phyloP scores from a whole-genome alignment of 2,113 vertebrate genomes.

The Tautogolabrus adspersus region DNA sequence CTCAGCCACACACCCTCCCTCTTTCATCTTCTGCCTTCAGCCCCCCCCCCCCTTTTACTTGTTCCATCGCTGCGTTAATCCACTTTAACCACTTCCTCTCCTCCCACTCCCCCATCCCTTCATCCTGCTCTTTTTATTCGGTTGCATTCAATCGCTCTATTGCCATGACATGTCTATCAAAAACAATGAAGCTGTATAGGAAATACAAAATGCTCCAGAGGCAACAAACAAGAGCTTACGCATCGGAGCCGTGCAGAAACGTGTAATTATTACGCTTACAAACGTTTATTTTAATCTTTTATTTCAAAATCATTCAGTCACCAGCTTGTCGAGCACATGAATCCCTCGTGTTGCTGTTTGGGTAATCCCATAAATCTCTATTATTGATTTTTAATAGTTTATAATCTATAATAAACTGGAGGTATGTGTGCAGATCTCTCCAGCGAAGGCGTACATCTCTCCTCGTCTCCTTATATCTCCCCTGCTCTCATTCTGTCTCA shows the following conservation, averaged over 20 bases:
- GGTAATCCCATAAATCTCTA: slow-evolving; percentile 34
- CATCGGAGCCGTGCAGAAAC: slow-evolving; percentile 5
- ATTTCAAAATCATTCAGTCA: slow-evolving; percentile 4
- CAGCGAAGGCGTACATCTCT: slow-evolving; percentile 8
- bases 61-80: slow-evolving; percentile 53
- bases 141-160: slow-evolving; percentile 26
- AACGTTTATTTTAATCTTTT: slow-evolving; percentile 27
- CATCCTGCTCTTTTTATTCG: slow-evolving; percentile 15
- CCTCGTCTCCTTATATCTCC: slow-evolving; percentile 23
- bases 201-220: slow-evolving; percentile 11
- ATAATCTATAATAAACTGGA: slow-evolving; percentile 10
- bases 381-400: slow-evolving; percentile 2
- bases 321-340: not conserved
- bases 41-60: slow-evolving; percentile 15
- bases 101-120: slow-evolving; percentile 29
- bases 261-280: slow-evolving; percentile 22
- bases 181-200: not conserved
- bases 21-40: slow-evolving; percentile 32
- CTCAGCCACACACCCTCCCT: not conserved
- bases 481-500: slow-evolving; percentile 77
- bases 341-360: slow-evolving; percentile 7
- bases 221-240: slow-evolving; percentile 18
- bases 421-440: slow-evolving; percentile 12
- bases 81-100: slow-evolving; percentile 69
- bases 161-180: slow-evolving; percentile 27